Percentiles rank a stretch among this genome's conserved stretches.
Evolutionary conservation across 92 coral and sea anemone species (phyloP).

Genomic region (Parazoanthus darwini): DNA sequence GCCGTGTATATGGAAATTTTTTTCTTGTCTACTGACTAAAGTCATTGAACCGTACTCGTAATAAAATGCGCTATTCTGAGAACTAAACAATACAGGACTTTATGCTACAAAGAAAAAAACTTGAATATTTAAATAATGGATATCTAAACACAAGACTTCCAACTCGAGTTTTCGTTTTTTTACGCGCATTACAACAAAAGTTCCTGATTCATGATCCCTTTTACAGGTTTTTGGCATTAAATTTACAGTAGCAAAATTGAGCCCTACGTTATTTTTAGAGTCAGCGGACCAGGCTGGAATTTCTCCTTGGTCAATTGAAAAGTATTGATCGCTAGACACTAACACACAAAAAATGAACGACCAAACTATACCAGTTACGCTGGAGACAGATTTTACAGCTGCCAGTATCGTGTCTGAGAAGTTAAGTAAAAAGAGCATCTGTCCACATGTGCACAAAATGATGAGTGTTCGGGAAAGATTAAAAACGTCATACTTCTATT

Average conservation of each 20-base stretch:
- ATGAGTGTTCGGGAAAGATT: background rate
- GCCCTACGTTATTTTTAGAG: too few relatives aligned
- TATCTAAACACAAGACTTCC: background rate
- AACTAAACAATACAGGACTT: background rate
- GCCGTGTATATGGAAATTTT: constrained; percentile 15
- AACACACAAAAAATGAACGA: background rate
- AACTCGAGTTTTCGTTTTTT: too few relatives aligned
- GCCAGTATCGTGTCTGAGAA: too few relatives aligned
- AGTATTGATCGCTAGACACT: background rate
- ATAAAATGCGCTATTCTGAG: constrained; percentile 2
- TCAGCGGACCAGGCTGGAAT: background rate
- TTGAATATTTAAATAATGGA: background rate
- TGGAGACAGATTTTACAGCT: background rate
- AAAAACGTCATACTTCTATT: background rate
- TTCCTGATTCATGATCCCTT: background rate
- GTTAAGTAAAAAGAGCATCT: too few relatives aligned
- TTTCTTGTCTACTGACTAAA: constrained; percentile 2
- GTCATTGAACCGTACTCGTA: constrained; percentile 27
- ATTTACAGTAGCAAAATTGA: too few relatives aligned
- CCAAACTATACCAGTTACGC: background rate
- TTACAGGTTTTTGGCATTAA: background rate
- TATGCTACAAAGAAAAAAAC: background rate
- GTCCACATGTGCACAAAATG: too few relatives aligned
- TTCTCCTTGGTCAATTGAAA: background rate
- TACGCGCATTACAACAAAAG: background rate